Base-by-base conservation (phyloP, 2,113 vertebrate genomes). In the Kryptolebias marmoratus region DNA sequence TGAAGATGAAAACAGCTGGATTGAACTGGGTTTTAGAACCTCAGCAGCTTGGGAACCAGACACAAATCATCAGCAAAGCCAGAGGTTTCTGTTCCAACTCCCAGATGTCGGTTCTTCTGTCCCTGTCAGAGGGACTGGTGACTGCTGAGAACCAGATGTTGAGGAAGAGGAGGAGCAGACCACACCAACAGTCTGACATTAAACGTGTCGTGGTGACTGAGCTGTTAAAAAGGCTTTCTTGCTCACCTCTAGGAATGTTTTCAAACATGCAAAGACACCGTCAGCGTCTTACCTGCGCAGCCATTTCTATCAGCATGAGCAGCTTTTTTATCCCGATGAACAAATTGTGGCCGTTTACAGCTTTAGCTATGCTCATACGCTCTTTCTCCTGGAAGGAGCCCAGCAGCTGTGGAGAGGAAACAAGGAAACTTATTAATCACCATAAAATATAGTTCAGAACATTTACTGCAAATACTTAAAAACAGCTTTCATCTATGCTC, bases 221-320 rank as follows among this genome's bases (percentile, higher is more conserved):
- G 56, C 68, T 71, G 36, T 12, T 61, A 42, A 42, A 42, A 42
- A 42, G 39, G 5, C 39, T 42, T 10, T 42, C 39, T 42, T 9
- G 32, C 39, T 42, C 39, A 8, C 5, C 5, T 42, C 10, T 42
- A 9, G 10, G 4, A n/a, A 5, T 16, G 48, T 50, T 50, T 50
- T 50, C 8, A 50, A 50, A 50, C 6, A 5, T 27, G 50, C 22
- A n/a, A 22, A 53, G 8, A 11, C 28, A 15, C 27, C 6, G 8
- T 61, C 2, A 5, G 39, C 32, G 32, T 65, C 94, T 94, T 75
- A 99, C 97, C 93, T 99, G 97, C 36, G 95, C 77, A 1, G 97
- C 95, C 97, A 98, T 99, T 89, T 97, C 97, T 28, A 99, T 99
- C 87, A 99, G 90, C 97, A 98, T 99, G 64, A 97, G 95, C 77